These are phyloP conservation scores for Serranus cabrilla DNA, from an alignment of 2,797 vertebrate species.

Conservation along the genomic window DNA sequence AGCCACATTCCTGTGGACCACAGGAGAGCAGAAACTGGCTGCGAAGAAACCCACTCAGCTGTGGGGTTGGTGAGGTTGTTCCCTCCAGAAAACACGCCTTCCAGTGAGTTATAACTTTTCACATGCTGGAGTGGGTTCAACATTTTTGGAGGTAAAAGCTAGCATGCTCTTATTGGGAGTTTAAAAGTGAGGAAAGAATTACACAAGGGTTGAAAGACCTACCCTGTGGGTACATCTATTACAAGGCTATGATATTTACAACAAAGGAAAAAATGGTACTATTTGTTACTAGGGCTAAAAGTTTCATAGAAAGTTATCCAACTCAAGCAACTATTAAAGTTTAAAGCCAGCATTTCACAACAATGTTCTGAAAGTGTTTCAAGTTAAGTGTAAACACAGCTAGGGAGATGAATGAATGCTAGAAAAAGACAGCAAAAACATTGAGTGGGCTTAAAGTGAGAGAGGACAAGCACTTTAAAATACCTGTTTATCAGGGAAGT, in stretches of 20 bases:
- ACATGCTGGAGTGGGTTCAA: slow-evolving; percentile 52
- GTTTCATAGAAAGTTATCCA: slow-evolving; percentile 3
- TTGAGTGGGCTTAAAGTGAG: slow-evolving; percentile 7
- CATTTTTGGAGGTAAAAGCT: slow-evolving; percentile 34
- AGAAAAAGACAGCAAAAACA: slow-evolving; percentile 5
- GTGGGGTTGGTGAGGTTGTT: slow-evolving; percentile 59
- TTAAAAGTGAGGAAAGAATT: slow-evolving; percentile 33
- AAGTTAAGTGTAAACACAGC: neutral
- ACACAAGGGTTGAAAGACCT: slow-evolving; percentile 4
- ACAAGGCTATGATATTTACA: neutral
- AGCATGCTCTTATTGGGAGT: slow-evolving; percentile 15
- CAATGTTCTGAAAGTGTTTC: slow-evolving; percentile 13
- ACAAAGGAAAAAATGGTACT: neutral
- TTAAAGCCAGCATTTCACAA: slow-evolving; percentile 6
- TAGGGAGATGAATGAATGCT: slow-evolving; percentile 22
- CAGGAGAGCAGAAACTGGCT: slow-evolving; percentile 63
- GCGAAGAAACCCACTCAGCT: slow-evolving; percentile 54
- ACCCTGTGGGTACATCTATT: slow-evolving; percentile 4
- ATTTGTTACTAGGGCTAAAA: neutral
- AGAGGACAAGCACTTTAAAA: slow-evolving; percentile 3
- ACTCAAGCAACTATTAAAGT: slow-evolving; percentile 4
- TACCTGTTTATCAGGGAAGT: slow-evolving; percentile 30
- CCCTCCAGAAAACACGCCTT: slow-evolving; percentile 53
- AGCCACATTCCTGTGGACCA: slow-evolving; percentile 69
- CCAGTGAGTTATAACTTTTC: slow-evolving; percentile 59